These are phyloP conservation scores for Goniozus legneri DNA, from an alignment of 1,140 invertebrate genomes.

Conservation along the genomic window DNA sequence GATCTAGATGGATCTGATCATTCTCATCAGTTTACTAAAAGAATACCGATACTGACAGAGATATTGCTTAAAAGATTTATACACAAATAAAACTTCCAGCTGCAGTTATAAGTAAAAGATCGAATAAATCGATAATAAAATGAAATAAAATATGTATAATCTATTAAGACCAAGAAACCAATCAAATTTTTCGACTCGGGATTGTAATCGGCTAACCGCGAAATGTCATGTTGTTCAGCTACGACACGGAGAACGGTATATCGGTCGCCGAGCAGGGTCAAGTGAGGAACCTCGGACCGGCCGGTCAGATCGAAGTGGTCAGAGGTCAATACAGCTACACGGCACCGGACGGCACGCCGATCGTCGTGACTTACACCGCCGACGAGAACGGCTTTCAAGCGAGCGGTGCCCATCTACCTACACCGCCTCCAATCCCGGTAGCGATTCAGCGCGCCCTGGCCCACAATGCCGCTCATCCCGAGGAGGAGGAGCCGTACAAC, in stretches of 20 bases:
- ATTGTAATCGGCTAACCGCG: too few species aligned
- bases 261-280: slow-evolving; percentile 51
- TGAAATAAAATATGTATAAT: background rate
- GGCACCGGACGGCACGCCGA: slow-evolving; percentile 74
- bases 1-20: too few species aligned
- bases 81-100: background rate
- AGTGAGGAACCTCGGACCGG: slow-evolving; percentile 57
- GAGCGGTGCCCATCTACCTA: slow-evolving; percentile 71
- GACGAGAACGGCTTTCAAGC: slow-evolving; percentile 75
- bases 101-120: background rate
- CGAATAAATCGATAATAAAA: too few species aligned
- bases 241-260: slow-evolving; percentile 58
- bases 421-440: slow-evolving; percentile 69
- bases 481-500: slow-evolving; percentile 40
- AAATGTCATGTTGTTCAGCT: slow-evolving; percentile 54
- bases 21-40: too few species aligned
- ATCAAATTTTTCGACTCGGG: slow-evolving; percentile 3
- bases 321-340: slow-evolving; percentile 77
- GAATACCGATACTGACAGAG: too few species aligned
- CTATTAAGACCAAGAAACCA: slow-evolving; percentile 4
- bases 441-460: slow-evolving; percentile 51
- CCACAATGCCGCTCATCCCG: slow-evolving; percentile 50
- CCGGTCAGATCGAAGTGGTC: slow-evolving; percentile 63
- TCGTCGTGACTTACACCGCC: slow-evolving; percentile 72
- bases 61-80: too few species aligned